Percentiles rank a stretch among this genome's conserved stretches.
These are phyloP conservation scores for Procambarus clarkii DNA, from an alignment of 1,140 invertebrate species.

Conservation along the genomic window DNA sequence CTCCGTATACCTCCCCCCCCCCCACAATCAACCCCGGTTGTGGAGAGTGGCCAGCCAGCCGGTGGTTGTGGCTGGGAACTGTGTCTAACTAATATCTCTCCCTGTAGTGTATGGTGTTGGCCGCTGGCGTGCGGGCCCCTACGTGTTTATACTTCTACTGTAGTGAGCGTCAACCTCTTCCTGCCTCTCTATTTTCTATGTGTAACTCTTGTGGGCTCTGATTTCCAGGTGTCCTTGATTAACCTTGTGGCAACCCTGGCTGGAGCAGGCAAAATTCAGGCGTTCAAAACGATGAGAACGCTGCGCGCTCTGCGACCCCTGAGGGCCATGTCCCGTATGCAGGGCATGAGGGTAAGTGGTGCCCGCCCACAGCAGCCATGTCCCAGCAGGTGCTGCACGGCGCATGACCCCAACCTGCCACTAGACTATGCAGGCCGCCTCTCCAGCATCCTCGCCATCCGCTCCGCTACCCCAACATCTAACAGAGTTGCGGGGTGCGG, in stretches of 20 bases:
- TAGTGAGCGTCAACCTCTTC: background rate
- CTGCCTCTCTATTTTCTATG: conserved; percentile 28
- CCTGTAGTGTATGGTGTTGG: conserved; percentile 48
- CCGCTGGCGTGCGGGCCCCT: conserved; percentile 4
- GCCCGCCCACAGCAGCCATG: conserved; percentile 6
- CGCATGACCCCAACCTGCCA: conserved; percentile 40
- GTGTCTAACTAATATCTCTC: conserved; percentile 22
- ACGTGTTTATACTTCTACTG: background rate
- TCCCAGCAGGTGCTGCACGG: conserved; percentile 29
- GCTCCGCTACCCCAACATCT: background rate
- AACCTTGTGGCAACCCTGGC: conserved; percentile 96
- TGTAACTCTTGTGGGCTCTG: conserved; percentile 48
- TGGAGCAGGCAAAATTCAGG: conserved; percentile 96
- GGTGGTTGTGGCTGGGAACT: conserved; percentile 4
- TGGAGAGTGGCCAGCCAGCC: background rate
- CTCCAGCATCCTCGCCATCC: background rate
- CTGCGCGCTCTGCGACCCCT: conserved; percentile 94
- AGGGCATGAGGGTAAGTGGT: conserved; percentile 96
- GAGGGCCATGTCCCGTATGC: conserved; percentile 97
- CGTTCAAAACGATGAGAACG: conserved; percentile 98
- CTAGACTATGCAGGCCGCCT: background rate
- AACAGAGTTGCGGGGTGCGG: background rate
- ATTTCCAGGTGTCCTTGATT: conserved; percentile 92
- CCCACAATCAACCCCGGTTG: background rate
- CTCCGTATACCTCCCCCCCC: background rate